phyloP scores from a whole-genome alignment of 2,797 vertebrate genomes.

The Scyliorhinus canicula region DNA sequence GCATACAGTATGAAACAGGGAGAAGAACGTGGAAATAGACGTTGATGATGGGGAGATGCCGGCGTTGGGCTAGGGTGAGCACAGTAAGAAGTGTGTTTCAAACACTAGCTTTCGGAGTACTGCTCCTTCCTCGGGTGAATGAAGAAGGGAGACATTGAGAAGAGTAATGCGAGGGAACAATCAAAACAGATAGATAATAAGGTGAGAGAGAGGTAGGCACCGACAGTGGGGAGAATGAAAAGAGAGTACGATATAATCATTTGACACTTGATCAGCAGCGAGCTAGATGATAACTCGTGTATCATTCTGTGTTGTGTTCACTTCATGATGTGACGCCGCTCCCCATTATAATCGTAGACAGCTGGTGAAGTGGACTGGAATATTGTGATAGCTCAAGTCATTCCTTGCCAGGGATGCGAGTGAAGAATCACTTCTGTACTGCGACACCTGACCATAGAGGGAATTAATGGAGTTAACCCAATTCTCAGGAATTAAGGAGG shows the following conservation, averaged over 20 bases:
- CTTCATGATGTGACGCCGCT: neutral
- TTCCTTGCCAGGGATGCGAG: neutral
- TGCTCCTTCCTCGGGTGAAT: too few species aligned
- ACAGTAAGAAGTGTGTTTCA: too few species aligned
- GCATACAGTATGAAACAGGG: neutral
- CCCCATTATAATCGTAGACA: neutral
- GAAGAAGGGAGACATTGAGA: neutral
- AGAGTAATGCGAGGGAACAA: neutral
- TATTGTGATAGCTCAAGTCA: neutral
- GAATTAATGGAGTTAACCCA: neutral
- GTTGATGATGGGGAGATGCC: too few species aligned
- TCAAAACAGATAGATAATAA: too few species aligned
- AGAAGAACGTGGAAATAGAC: neutral
- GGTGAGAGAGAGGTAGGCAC: neutral
- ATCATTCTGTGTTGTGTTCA: neutral
- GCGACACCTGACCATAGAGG: neutral
- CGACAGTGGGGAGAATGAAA: neutral
- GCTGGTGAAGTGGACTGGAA: neutral
- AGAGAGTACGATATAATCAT: neutral
- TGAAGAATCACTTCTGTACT: neutral
- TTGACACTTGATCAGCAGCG: neutral
- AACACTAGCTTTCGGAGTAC: too few species aligned
- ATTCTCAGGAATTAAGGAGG: neutral
- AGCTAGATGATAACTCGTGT: neutral
- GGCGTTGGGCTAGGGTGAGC: too few species aligned